Conservation (phyloP, 2,797 vertebrate genomes). For the Sebastolobus alascanus region DNA sequence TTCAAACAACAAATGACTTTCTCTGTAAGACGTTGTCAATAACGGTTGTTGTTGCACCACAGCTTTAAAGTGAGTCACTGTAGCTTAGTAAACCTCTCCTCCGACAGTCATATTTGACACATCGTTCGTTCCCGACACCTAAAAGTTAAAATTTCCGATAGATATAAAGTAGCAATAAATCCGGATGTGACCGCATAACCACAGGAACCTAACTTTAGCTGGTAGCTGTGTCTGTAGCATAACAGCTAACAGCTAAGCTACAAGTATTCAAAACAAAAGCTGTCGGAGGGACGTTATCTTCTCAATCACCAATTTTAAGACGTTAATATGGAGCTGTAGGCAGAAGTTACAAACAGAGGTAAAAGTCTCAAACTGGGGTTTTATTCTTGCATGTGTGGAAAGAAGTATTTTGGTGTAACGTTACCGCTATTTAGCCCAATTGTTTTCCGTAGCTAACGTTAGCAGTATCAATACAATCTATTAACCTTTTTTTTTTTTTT, state of each 20-base stretch:
- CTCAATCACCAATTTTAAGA: background rate
- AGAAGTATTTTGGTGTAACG: background rate
- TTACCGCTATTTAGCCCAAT: background rate
- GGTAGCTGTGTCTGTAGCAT: constrained; percentile 50
- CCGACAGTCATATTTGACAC: background rate
- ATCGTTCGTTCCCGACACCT: accelerated
- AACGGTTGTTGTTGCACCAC: background rate
- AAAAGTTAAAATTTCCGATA: background rate
- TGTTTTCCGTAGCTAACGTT: constrained; percentile 14
- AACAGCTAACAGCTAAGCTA: constrained; percentile 27
- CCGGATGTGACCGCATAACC: constrained; percentile 67
- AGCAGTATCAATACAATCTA: background rate
- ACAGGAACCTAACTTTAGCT: constrained; percentile 63
- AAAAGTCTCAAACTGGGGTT: background rate
- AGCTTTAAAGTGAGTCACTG: background rate
- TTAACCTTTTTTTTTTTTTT: too few species aligned
- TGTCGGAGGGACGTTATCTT: background rate
- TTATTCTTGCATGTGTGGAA: background rate
- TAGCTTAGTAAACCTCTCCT: background rate
- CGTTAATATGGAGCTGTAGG: constrained; percentile 54
- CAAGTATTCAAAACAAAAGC: constrained; percentile 27
- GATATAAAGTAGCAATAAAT: accelerated
- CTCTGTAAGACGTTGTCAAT: background rate
- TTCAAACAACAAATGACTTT: background rate
- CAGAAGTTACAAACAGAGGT: constrained; percentile 51